Evolutionary conservation across 2,888 invertebrate species (phyloP).

Genomic region (Camponotus fellah): DNA sequence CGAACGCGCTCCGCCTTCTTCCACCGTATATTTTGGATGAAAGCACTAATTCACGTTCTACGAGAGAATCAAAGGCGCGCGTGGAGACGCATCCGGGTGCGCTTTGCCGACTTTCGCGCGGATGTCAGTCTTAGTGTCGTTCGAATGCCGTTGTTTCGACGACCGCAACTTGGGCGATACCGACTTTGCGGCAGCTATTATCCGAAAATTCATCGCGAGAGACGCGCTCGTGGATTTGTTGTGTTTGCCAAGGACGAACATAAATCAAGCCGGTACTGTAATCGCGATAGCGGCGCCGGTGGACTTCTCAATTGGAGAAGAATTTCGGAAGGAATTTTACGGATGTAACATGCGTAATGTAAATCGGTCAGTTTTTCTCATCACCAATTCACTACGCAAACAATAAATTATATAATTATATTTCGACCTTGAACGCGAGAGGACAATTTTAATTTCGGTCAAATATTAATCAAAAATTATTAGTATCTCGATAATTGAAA

Average conservation of each 20-base stretch:
- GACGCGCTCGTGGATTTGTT: conserved; percentile 24
- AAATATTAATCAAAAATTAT: neutral
- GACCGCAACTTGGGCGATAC: conserved; percentile 48
- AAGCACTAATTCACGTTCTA: conserved; percentile 41
- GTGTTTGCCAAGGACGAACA: conserved; percentile 70
- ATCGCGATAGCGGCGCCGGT: conserved; percentile 49
- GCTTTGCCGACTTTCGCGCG: conserved; percentile 18
- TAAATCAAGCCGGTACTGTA: conserved; percentile 60
- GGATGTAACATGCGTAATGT: neutral
- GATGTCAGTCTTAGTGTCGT: conserved; percentile 8
- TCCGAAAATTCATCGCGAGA: conserved; percentile 61
- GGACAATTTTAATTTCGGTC: neutral
- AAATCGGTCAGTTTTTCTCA: neutral
- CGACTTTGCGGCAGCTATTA: conserved; percentile 65
- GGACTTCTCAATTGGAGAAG: conserved; percentile 43
- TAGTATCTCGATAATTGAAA: neutral
- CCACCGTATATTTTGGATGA: neutral
- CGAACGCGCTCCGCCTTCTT: conserved; percentile 35
- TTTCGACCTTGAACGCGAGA: neutral
- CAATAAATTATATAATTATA: neutral
- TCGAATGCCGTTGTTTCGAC: conserved; percentile 6
- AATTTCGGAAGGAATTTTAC: conserved; percentile 44
- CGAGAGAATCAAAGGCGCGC: conserved; percentile 7
- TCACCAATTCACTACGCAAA: neutral
- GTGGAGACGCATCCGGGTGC: neutral